Evolutionary conservation across 2,797 vertebrate genomes (phyloP), one percentile per base, ranked within the genome.

Genomic region (Pagetopsis macropterus): DNA sequence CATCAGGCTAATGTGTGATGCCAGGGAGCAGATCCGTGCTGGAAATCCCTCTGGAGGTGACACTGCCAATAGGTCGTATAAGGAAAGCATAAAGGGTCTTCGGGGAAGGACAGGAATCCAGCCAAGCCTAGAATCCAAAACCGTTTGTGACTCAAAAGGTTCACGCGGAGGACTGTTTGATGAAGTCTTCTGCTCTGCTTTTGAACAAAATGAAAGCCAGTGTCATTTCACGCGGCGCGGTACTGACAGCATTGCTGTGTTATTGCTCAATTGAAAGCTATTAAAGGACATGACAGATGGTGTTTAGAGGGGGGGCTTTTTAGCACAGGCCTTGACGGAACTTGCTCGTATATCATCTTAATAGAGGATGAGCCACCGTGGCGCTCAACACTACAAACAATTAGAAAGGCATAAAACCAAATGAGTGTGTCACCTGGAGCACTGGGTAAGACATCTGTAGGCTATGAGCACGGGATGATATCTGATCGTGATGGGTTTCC

Each of bases 361-460:
- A 65, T 44, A 50, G 43, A 64, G 48, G 70, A 74, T 6, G 19
- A 72, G 66, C 54, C 27, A 62, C 68, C 33, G 19, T 69, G 43
- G 60, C 75, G 69, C 62, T 87, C 71, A 65, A 71, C 72, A 46
- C 67, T 44, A 54, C 61, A 21, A 68, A 58, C 90, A 83, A 88
- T 90, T 87, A 85, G 43, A 77, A 69, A 68, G 76, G 70, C 73
- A 76, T 79, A 77, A 78, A 81, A 75, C 59, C 45, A 79, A 59
- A 75, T 88, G 72, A 83, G 62, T 87, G 81, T 78, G 71, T 90
- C 87, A 85, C 78, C 58, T 79, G 78, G 72, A 80, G 77, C 57
- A 67, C 70, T 23, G 48, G 65, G 63, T 83, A 21, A 21, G 21
- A 87, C 84, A 88, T 89, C 70, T 87, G 86, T 60, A 56, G 49